Evolutionary conservation across 2,797 vertebrate genomes (phyloP), one percentile per base, ranked within the genome.

Genomic region (Thalassophryne amazonica): DNA sequence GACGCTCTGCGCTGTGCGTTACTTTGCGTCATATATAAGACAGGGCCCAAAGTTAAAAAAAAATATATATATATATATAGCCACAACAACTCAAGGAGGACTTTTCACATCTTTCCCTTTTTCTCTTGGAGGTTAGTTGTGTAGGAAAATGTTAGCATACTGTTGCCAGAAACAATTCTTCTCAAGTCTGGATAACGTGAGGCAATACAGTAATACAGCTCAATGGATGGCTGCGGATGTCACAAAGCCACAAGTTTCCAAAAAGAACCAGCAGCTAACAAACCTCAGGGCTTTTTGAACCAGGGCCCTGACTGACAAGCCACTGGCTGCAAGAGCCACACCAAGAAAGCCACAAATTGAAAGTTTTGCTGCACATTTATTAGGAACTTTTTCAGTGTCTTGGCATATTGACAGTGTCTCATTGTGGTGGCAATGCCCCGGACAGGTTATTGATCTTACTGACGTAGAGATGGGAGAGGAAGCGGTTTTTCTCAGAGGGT

Each of bases 181-280:
- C 69, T 88, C 82, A 84, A 85, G 83, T 84, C 76, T 77, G 88
- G 86, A 88, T 89, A 89, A 90, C 88, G 84, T 88, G 89, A 91
- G 85, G 88, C 90, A 89, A 86, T 90, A 83, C 69, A 65, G 84
- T 81, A 86, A 83, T 64, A 83, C 25, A 13, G 84, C 81, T 86
- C 85, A 84, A 84, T 84, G 71, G 82, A 89, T 86, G 83, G 84
- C 85, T 86, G 76, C 59, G 85, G 88, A 91, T 91, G 89, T 90
- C 87, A 86, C 75, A 81, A 84, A 89, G 84, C 91, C 87, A 19
- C 89, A 91, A 87, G 88, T 89, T 91, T 91, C 90, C 89, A 91
- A 90, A 90, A 91, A 90, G 84, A 89, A 89, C 78, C 81, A 86
- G 78, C 82, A 85, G 85, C 79, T 87, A 88, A 86, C 81, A 88